Evolutionary conservation across 2,113 vertebrate genomes (phyloP).

Genomic region (Nothobranchius furzeri): DNA sequence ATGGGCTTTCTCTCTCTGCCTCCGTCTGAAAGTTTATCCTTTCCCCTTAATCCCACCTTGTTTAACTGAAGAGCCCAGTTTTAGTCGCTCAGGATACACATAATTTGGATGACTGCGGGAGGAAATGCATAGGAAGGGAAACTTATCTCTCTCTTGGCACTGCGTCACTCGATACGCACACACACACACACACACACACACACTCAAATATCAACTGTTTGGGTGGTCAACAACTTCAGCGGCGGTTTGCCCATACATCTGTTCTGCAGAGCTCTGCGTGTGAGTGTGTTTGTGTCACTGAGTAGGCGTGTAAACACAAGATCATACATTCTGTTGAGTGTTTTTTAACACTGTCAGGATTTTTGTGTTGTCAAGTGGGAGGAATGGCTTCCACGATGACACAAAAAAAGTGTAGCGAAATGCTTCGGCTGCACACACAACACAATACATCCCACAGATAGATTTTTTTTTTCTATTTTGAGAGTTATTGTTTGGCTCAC

Average conservation of each 20-base stretch:
- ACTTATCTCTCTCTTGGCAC: conserved; percentile 43
- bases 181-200: conserved; percentile 4
- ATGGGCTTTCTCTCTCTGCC: conserved; percentile 69
- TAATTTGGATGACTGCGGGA: conserved; percentile 47
- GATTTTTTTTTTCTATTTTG: conserved; percentile 14
- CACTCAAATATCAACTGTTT: conserved; percentile 41
- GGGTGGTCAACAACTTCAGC: conserved; percentile 43
- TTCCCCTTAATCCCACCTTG: conserved; percentile 73
- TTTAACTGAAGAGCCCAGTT: conserved; percentile 64
- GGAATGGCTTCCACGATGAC: conserved; percentile 73
- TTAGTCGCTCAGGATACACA: conserved; percentile 32
- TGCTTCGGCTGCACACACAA: conserved; percentile 12
- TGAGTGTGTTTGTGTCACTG: conserved; percentile 19
- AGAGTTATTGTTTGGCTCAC: conserved; percentile 50
- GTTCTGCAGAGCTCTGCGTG: conserved; percentile 18
- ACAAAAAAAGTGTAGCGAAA: conserved; percentile 42
- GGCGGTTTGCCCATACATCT: conserved; percentile 45
- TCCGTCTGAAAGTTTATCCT: conserved; percentile 71
- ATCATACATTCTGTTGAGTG: conserved; percentile 64
- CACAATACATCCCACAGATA: conserved; percentile 54
- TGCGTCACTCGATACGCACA: conserved; percentile 43
- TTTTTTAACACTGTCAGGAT: conserved; percentile 67
- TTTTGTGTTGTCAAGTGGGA: conserved; percentile 75
- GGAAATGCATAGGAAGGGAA: conserved; percentile 55
- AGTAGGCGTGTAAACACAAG: conserved; percentile 39